A percentile compares a stretch with the other conserved stretches of the same genome.
Evolutionary conservation across 2,797 vertebrate species (phyloP).

Genomic region (Trachurus trachurus): DNA sequence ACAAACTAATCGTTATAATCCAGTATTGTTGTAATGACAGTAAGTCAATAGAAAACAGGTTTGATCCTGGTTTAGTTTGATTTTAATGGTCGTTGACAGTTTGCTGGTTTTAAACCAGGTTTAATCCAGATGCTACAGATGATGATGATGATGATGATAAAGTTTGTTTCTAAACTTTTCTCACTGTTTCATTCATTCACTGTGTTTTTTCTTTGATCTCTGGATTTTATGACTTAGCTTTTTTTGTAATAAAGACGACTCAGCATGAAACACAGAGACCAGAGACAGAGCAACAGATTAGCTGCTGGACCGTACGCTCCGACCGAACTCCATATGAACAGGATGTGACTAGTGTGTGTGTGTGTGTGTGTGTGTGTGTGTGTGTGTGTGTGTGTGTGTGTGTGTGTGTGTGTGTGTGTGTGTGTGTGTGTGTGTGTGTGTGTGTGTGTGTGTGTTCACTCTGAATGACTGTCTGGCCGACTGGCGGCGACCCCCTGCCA

Average conservation of each 20-base stretch:
- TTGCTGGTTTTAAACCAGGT: background rate
- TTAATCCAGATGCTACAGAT: background rate
- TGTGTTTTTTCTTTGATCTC: background rate
- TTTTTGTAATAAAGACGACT: background rate
- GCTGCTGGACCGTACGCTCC: background rate
- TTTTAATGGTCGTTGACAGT: too few relatives aligned
- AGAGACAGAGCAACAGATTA: background rate
- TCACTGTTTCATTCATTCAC: background rate
- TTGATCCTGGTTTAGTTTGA: too few relatives aligned
- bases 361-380: background rate
- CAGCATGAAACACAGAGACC: background rate
- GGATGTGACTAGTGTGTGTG: slow-evolving; percentile 10
- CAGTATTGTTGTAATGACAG: too few relatives aligned
- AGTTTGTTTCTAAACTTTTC: background rate
- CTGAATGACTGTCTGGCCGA: slow-evolving; percentile 42
- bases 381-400: background rate
- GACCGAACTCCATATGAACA: background rate
- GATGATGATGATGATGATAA: too few relatives aligned
- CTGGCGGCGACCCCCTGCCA: slow-evolving; percentile 31
- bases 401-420: background rate
- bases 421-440: background rate
- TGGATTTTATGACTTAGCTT: background rate
- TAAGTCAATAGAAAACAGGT: background rate
- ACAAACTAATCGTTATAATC: too few relatives aligned
- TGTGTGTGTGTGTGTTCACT: background rate